These are phyloP conservation scores for Sciurus carolinensis DNA, from an alignment of 2,797 vertebrate species.

Conservation along the genomic window DNA sequence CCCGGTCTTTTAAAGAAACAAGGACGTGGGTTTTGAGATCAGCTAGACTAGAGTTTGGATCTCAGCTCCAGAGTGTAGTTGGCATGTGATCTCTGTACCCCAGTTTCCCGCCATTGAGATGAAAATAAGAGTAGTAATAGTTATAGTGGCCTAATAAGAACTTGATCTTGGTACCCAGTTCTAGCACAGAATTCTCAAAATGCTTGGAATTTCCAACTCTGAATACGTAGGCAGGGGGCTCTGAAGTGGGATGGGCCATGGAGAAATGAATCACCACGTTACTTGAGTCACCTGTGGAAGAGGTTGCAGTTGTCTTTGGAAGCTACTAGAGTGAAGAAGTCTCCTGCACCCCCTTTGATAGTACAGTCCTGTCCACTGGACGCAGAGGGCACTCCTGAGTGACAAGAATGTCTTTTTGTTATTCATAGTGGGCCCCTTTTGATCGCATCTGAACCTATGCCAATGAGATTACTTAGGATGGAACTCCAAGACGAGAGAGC, in stretches of 20 bases:
- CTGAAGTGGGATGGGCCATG: not conserved
- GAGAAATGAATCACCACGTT: not conserved
- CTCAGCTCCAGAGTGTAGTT: not conserved
- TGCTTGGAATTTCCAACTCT: not conserved
- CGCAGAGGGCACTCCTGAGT: not conserved
- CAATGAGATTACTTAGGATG: not conserved
- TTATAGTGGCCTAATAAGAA: not conserved
- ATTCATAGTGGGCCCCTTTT: not conserved
- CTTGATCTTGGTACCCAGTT: not conserved
- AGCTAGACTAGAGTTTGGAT: not conserved
- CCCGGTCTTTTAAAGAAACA: not conserved
- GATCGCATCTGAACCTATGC: not conserved
- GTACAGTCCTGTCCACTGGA: not conserved
- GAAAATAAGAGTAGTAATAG: not conserved
- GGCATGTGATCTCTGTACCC: not conserved
- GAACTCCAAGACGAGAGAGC: not conserved
- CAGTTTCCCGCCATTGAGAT: not conserved
- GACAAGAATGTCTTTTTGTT: not conserved
- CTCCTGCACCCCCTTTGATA: not conserved
- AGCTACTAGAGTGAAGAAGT: not conserved
- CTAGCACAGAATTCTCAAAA: not conserved
- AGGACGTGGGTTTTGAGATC: not conserved
- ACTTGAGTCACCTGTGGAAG: not conserved
- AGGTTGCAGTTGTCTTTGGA: conserved; percentile 39
- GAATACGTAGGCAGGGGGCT: not conserved